phyloP scores from a whole-genome alignment of 2,113 vertebrate species.

The Taurulus bubalis region DNA sequence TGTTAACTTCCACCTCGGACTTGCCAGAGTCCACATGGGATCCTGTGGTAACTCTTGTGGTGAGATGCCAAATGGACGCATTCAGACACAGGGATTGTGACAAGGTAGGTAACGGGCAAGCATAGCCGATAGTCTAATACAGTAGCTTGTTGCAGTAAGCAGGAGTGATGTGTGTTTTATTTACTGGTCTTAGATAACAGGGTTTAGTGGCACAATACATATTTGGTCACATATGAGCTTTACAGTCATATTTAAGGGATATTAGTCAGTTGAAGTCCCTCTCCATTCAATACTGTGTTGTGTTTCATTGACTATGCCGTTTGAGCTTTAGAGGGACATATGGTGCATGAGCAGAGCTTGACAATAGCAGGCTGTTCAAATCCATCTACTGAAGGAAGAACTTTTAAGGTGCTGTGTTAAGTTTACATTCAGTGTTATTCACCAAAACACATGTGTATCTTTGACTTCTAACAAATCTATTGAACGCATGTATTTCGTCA shows the following conservation, averaged over 20 bases:
- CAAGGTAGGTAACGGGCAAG: too few relatives aligned
- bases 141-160: too few relatives aligned
- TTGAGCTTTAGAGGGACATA: background rate
- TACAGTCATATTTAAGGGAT: background rate
- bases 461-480: background rate
- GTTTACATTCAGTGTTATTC: background rate
- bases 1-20: too few relatives aligned
- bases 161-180: too few relatives aligned
- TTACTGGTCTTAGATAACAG: too few relatives aligned
- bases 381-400: background rate
- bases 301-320: background rate
- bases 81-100: too few relatives aligned
- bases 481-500: background rate
- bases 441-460: background rate
- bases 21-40: too few relatives aligned
- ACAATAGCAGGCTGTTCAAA: background rate
- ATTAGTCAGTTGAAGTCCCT: background rate
- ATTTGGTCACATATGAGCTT: too few relatives aligned
- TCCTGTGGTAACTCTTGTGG: too few relatives aligned
- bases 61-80: too few relatives aligned
- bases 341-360: background rate
- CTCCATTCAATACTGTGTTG: background rate
- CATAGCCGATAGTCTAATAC: too few relatives aligned
- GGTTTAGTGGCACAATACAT: too few relatives aligned
- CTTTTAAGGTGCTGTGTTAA: background rate